A percentile compares a stretch with the other conserved stretches of the same genome.
Conservation (phyloP, 2,113 vertebrate genomes). For the human (Homo sapiens) region DNA sequence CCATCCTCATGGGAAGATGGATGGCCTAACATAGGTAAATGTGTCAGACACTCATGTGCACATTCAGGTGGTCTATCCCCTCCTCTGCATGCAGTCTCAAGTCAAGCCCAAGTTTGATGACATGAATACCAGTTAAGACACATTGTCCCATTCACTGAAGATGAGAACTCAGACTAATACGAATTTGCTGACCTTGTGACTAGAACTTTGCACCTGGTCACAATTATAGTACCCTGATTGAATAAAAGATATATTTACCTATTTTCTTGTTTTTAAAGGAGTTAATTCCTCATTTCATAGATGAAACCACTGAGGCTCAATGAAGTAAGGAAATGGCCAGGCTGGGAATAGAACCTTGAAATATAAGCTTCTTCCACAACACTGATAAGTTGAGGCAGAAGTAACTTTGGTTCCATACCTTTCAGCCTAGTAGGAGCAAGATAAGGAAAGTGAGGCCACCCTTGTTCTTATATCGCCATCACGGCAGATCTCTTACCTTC, state of each 20-base stretch:
- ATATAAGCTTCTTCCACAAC: background rate
- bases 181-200: background rate
- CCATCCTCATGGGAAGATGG: background rate
- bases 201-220: background rate
- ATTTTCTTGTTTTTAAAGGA: background rate
- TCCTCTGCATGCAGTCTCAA: background rate
- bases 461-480: too few species aligned
- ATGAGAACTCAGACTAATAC: background rate
- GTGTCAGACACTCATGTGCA: background rate
- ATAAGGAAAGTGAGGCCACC: background rate
- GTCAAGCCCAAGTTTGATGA: background rate
- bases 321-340: background rate
- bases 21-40: background rate
- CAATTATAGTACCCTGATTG: background rate
- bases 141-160: background rate
- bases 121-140: background rate
- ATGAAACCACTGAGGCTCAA: background rate
- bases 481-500: constrained; percentile 81
- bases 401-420: background rate
- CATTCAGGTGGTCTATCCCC: background rate
- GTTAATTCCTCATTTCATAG: background rate
- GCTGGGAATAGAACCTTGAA: background rate
- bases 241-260: background rate
- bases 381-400: background rate
- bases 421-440: background rate